A percentile compares a stretch with the other conserved stretches of the same genome.
These are phyloP conservation scores for Synaphobranchus kaupii DNA, from an alignment of 2,797 vertebrate genomes.

Conservation along the genomic window DNA sequence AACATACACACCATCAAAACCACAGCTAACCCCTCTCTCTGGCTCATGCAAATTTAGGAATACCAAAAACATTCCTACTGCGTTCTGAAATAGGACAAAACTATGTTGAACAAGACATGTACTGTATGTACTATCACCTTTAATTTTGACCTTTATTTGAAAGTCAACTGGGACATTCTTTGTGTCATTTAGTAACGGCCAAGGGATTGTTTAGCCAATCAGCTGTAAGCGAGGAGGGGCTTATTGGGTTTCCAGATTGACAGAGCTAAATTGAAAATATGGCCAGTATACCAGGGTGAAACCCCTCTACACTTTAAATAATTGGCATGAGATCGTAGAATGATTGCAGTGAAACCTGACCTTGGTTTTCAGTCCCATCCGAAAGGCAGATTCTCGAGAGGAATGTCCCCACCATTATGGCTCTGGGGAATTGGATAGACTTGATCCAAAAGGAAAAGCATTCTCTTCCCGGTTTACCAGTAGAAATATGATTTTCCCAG, in stretches of 20 bases:
- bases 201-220: background rate
- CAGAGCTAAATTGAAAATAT: background rate
- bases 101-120: background rate
- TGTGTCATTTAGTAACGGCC: background rate
- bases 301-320: background rate
- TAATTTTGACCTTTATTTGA: background rate
- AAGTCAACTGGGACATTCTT: background rate
- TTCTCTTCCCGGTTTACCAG: background rate
- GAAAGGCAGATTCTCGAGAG: background rate
- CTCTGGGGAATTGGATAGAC: background rate
- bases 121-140: background rate
- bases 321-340: background rate
- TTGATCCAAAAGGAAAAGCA: background rate
- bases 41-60: background rate
- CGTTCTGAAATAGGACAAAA: background rate
- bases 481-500: conserved; percentile 1
- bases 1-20: no score
- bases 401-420: background rate
- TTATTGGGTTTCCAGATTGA: background rate
- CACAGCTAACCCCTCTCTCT: background rate
- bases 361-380: background rate
- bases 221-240: background rate
- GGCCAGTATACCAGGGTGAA: background rate
- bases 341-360: background rate
- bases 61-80: background rate